These are phyloP conservation scores for Ictalurus punctatus DNA, from an alignment of 2,113 vertebrate genomes.

Conservation along the genomic window DNA sequence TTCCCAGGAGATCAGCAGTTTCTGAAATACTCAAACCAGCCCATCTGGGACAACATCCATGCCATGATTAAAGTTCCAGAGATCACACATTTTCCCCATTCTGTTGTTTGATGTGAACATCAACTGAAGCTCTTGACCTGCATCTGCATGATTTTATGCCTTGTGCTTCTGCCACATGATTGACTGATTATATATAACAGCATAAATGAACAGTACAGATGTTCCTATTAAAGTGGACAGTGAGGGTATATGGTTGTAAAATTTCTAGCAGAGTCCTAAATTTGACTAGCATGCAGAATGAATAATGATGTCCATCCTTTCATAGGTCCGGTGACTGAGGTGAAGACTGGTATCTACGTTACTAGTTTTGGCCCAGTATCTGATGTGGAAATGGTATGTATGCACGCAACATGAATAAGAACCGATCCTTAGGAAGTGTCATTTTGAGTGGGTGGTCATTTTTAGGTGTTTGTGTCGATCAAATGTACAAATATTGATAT, in stretches of 20 bases:
- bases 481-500: not conserved
- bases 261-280: not conserved
- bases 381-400: constrained; percentile 81
- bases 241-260: not conserved
- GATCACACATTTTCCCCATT: too few relatives aligned
- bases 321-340: constrained; percentile 83
- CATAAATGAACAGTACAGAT: not conserved
- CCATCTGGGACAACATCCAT: too few relatives aligned
- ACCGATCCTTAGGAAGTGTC: not conserved
- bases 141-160: too few relatives aligned
- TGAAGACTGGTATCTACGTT: constrained; percentile 90
- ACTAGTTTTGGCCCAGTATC: constrained; percentile 91
- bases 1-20: too few relatives aligned
- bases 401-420: not conserved
- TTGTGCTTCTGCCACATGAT: not conserved
- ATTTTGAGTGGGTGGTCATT: not conserved
- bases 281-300: not conserved
- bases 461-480: not conserved
- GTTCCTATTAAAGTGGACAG: not conserved
- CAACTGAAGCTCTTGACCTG: too few relatives aligned
- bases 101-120: too few relatives aligned
- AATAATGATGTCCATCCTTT: constrained; percentile 7
- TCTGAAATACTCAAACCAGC: too few relatives aligned
- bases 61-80: too few relatives aligned
- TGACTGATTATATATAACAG: not conserved